Evolutionary conservation across 2,888 invertebrate species (phyloP), one percentile per base, ranked within the genome.

Genomic region (Ormyrus nitidulus): DNA sequence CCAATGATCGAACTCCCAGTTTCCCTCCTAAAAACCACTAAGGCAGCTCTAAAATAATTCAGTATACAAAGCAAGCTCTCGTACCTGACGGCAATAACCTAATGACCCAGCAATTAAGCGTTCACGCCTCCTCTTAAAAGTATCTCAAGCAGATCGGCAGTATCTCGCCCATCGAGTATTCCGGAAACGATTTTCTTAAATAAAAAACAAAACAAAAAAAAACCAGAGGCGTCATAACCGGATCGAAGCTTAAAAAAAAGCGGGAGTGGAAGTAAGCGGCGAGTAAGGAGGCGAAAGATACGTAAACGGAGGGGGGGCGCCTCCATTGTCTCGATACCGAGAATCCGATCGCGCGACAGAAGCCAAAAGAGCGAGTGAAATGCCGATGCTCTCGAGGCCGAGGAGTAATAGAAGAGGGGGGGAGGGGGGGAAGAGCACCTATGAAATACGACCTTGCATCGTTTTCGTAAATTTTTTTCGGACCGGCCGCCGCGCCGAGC

Each of bases 391-490:
- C 34, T 34, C 54, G 72, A 58, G 70, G 19, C 49, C 65, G 77
- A 49, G 53, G 48, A 54, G 80, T 58, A 75, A 79, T 83, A 82
- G 82, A 80, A 80, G 82, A 83, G 82, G 82, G 76, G 73, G 74
- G 64, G 74, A n/a, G 34, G 34, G 34, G 34, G 34, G 34, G 3
- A 4, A 34, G 34, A 34, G 34, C 34, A 34, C 74, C 83, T 82
- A 82, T 83, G 83, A 85, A 84, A 85, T 85, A 84, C 83, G 84
- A 83, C 83, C 85, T 84, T 83, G 83, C 83, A 83, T 83, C 84
- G 82, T 82, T 83, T 83, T 84, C 71, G 64, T 54, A 49, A 53
- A 82, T 83, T 81, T 82, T 77, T 75, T 68, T 69, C 69, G 78
- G 79, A 44, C 13, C 34, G 64, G 34, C 53, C 59, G 34, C 53